phyloP scores from a whole-genome alignment of 30 jellyfish, hydroid and myxozoan genomes.

The Pseudorhiza aurosa region DNA sequence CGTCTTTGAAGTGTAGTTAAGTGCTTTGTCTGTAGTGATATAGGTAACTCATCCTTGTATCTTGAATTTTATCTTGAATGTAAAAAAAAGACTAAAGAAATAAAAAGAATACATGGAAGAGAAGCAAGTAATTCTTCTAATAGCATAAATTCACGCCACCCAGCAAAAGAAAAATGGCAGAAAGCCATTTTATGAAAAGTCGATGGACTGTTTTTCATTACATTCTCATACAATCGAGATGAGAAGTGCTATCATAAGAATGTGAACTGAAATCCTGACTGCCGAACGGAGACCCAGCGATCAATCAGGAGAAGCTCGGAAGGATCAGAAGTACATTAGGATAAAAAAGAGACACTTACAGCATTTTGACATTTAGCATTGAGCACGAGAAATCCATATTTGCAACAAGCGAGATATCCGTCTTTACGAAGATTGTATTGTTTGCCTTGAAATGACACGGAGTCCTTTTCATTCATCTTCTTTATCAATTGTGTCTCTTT shows the following conservation, averaged over 20 bases:
- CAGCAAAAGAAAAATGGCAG: too few species aligned
- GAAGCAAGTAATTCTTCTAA: too few species aligned
- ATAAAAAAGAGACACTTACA: slow-evolving; percentile 48
- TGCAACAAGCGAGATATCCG: slow-evolving; percentile 76
- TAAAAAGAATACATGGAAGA: too few species aligned
- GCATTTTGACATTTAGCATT: slow-evolving; percentile 64
- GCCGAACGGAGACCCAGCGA: not conserved
- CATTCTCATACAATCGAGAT: too few species aligned
- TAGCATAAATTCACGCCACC: too few species aligned
- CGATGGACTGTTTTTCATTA: too few species aligned
- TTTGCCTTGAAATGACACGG: slow-evolving; percentile 12
- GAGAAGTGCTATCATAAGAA: not conserved
- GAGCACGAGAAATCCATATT: slow-evolving; percentile 63
- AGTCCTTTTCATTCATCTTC: slow-evolving; percentile 20
- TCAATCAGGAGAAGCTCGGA: not conserved
- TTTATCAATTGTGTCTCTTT: slow-evolving; percentile 12
- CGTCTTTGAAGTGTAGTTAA: too few species aligned
- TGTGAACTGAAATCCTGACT: not conserved
- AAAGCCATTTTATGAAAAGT: too few species aligned
- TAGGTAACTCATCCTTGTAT: too few species aligned
- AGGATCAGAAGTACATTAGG: not conserved
- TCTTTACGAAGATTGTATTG: slow-evolving; percentile 4
- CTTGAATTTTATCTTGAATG: too few species aligned
- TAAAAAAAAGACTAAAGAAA: too few species aligned
- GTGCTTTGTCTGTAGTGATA: too few species aligned